A percentile compares a stretch with the other conserved stretches of the same genome.
phyloP scores from a whole-genome alignment of 2,797 vertebrate genomes.

The Peromyscus attwateri region DNA sequence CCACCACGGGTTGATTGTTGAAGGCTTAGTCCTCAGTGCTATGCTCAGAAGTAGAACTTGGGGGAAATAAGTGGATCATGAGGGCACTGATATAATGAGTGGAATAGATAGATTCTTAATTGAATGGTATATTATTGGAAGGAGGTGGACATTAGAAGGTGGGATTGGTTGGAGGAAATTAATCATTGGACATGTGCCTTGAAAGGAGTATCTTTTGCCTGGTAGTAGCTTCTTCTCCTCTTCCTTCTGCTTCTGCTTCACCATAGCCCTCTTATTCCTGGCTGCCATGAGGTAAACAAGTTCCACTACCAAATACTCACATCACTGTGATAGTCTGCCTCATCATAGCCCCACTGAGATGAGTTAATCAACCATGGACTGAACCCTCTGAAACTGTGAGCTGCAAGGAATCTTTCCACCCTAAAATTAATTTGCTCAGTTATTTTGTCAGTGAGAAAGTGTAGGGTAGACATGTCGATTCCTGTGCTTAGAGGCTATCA shows the following conservation, averaged over 20 bases:
- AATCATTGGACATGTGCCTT: too few relatives aligned
- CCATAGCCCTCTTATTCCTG: too few relatives aligned
- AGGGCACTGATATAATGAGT: neutral
- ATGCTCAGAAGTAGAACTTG: neutral
- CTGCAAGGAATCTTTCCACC: neutral
- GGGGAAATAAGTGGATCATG: neutral
- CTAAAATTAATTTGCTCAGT: neutral
- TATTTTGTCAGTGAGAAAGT: neutral
- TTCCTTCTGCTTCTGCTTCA: neutral
- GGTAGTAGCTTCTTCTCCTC: neutral
- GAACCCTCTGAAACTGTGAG: neutral
- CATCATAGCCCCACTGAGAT: neutral
- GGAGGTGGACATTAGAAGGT: neutral
- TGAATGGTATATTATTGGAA: neutral
- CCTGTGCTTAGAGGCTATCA: neutral
- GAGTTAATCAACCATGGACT: neutral
- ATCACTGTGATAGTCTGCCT: neutral
- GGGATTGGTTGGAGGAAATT: neutral
- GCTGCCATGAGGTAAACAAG: neutral
- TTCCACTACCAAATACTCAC: too few relatives aligned
- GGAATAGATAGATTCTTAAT: neutral
- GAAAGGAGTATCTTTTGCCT: neutral
- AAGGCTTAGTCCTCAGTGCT: neutral
- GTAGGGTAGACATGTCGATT: neutral
- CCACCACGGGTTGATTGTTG: neutral